A percentile compares a stretch with the other conserved stretches of the same genome.
Evolutionary conservation across 1,140 invertebrate genomes (phyloP).

Genomic region (Ips nitidus): DNA sequence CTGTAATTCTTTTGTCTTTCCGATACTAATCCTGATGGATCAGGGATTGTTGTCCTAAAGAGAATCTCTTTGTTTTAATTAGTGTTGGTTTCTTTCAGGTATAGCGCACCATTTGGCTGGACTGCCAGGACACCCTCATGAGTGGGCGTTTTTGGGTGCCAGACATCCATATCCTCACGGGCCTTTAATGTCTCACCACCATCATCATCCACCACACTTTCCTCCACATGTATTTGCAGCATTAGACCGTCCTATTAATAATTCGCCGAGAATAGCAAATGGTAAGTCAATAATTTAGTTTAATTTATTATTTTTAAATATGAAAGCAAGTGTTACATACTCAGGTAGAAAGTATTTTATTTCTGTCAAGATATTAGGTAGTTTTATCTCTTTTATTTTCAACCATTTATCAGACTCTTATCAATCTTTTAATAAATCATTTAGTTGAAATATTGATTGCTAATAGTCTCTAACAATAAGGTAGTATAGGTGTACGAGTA

Average conservation of each 20-base stretch:
- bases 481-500: too few relatives aligned
- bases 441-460: too few relatives aligned
- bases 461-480: too few relatives aligned
- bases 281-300: slow-evolving; percentile 39
- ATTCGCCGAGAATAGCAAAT: slow-evolving; percentile 51
- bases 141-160: slow-evolving; percentile 60
- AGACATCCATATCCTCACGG: slow-evolving; percentile 59
- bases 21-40: not conserved
- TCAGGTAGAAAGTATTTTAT: too few relatives aligned
- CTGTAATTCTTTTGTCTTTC: slow-evolving; percentile 16
- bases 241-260: slow-evolving; percentile 50
- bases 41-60: not conserved
- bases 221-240: slow-evolving; percentile 60
- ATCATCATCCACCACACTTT: slow-evolving; percentile 56
- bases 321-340: not conserved
- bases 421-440: too few relatives aligned
- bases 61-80: not conserved
- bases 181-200: slow-evolving; percentile 56
- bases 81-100: slow-evolving; percentile 53
- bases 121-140: slow-evolving; percentile 56
- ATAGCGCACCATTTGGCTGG: slow-evolving; percentile 68
- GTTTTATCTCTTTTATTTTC: too few relatives aligned
- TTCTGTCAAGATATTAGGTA: too few relatives aligned
- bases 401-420: too few relatives aligned
- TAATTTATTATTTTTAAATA: slow-evolving; percentile 2